Evolutionary conservation across 2,888 invertebrate species (phyloP), one percentile per base, ranked within the genome.

Genomic region (Lasioglossum oenotherae): DNA sequence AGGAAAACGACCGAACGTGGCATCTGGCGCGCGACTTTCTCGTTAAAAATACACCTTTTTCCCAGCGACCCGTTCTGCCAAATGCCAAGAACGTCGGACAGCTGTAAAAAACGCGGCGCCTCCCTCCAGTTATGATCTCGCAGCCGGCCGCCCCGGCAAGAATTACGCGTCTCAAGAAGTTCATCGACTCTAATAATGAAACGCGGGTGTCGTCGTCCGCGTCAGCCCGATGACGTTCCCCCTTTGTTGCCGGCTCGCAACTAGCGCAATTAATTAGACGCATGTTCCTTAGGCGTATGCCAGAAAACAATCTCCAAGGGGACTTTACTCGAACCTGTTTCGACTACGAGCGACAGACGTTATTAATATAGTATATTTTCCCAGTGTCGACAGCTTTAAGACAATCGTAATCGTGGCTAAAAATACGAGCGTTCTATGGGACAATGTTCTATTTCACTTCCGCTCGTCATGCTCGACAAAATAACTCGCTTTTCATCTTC

Each of bases 101-200:
- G 80, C 75, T 64, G 80, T 46, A 64, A 49, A 64, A 35, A 53
- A n/a, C 38, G 41, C 49, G 46, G 2, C 44, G 49, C 1, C 27
- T 74, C 60, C 53, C 73, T 60, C 60, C 72, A 87, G 81, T 85
- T 82, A 85, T 84, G 76, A 16, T 35, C 31, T 31, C 23, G 23
- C 27, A 12, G 27, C 6, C 31, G 69, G 35, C 31, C 16, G 14
- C 16, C 71, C 8, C 74, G 57, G 72, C 77, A 76, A 74, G 83
- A 85, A 88, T 91, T 85, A 81, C 87, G 86, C 79, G 87, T 82
- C 89, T 83, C 81, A 81, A 85, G 64, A 84, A 87, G 91, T 92
- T 93, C 91, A 91, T 93, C 91, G 92, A 91, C 92, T 84, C 86
- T 57, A 80, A 85, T 88, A 88, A 84, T 84, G 87, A 87, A 84